phyloP scores from a whole-genome alignment of 2,888 invertebrate species.

The Mesorhabditis sp. region DNA sequence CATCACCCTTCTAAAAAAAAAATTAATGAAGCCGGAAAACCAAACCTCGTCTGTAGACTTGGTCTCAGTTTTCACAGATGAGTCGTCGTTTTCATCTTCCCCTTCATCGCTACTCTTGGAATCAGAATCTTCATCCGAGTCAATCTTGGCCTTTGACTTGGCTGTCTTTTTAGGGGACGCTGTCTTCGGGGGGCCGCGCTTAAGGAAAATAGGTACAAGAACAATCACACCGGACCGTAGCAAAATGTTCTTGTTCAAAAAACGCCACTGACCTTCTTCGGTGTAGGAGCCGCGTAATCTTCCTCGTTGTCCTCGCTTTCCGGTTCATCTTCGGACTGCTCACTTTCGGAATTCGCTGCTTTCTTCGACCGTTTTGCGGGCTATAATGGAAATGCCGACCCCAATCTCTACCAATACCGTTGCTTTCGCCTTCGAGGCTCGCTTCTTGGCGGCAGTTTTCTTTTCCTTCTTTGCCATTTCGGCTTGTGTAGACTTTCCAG shows the following conservation, averaged over 20 bases:
- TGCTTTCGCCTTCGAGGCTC: not conserved
- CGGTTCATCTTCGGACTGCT: no score
- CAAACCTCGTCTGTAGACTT: not conserved
- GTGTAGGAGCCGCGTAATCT: no score
- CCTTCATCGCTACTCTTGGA: not conserved
- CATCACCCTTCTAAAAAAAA: no score
- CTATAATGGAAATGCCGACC: no score
- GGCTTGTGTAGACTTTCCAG: not conserved
- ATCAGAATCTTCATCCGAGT: not conserved
- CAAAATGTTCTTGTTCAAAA: no score
- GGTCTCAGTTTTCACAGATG: not conserved
- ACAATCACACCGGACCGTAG: no score
- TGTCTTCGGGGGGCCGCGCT: no score
- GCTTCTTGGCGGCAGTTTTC: constrained; percentile 3
- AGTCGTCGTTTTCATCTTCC: constrained; percentile 6
- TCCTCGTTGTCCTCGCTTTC: no score
- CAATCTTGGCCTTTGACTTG: not conserved
- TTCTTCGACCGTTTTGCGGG: no score
- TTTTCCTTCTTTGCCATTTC: not conserved
- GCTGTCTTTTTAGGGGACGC: not conserved
- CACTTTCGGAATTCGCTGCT: no score
- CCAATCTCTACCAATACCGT: not conserved
- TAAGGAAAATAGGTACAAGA: no score
- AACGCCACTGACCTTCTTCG: no score
- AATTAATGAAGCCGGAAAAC: not conserved